Conservation (phyloP, 2,797 vertebrate species). For the Alcedo quadribrachys region DNA sequence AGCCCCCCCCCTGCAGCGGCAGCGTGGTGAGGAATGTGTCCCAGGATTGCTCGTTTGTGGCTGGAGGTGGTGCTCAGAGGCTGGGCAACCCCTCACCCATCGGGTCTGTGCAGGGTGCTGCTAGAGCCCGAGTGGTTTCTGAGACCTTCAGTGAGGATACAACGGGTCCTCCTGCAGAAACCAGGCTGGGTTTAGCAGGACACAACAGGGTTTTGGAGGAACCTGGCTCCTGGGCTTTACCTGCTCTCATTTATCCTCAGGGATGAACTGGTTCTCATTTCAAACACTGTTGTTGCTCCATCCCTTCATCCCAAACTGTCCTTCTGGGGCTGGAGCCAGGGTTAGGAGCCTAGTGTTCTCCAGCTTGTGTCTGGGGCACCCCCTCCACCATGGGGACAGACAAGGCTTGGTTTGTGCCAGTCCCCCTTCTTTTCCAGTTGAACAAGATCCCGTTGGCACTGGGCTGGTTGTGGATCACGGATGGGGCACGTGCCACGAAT, state of each 20-base stretch:
- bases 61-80: neutral
- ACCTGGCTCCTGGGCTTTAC: neutral
- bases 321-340: neutral
- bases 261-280: neutral
- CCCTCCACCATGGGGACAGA: accelerated
- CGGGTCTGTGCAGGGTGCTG: neutral
- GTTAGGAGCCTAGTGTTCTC: neutral
- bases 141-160: neutral
- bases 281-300: neutral
- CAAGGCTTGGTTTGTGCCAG: accelerated
- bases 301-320: neutral
- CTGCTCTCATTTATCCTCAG: neutral
- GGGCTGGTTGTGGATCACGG: neutral
- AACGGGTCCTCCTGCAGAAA: neutral
- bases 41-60: neutral
- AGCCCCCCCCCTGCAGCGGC: accelerated
- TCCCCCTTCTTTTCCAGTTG: neutral
- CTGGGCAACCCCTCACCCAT: neutral
- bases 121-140: neutral
- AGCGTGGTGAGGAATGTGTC: accelerated
- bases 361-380: neutral
- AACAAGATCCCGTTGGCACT: accelerated
- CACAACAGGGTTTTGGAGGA: accelerated
- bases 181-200: neutral
- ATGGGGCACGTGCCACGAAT: neutral